Evolutionary conservation across 2,113 vertebrate species (phyloP).

Genomic region (Kryptolebias marmoratus): DNA sequence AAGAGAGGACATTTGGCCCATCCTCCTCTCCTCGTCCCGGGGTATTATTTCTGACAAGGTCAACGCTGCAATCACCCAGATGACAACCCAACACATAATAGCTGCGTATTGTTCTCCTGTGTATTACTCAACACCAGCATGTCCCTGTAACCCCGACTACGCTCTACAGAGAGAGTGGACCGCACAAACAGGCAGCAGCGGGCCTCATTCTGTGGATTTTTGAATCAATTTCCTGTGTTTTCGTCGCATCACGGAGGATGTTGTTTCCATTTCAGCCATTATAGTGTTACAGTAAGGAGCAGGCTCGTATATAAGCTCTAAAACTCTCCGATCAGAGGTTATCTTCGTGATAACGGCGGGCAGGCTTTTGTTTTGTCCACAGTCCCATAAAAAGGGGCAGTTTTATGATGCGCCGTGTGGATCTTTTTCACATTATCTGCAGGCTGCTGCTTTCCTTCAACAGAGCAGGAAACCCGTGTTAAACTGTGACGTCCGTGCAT

Average conservation of each 20-base stretch:
- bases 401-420: slow-evolving; percentile 4
- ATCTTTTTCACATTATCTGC: neutral
- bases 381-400: neutral
- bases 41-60: slow-evolving; percentile 62
- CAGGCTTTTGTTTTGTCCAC: neutral
- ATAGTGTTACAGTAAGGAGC: neutral
- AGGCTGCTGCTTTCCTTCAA: neutral
- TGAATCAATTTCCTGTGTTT: neutral
- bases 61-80: slow-evolving; percentile 47
- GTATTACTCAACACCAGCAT: neutral
- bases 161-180: neutral
- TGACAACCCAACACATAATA: slow-evolving; percentile 40
- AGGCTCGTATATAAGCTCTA: neutral
- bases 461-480: too few species aligned
- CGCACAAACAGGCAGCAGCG: too few species aligned
- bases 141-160: neutral
- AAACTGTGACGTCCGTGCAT: neutral
- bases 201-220: neutral
- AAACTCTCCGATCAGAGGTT: neutral
- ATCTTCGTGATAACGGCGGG: neutral
- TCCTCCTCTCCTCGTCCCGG: slow-evolving; percentile 46
- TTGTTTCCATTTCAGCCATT: neutral
- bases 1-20: slow-evolving; percentile 17
- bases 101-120: slow-evolving; percentile 42
- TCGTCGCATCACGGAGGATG: neutral